Conservation (phyloP, 2,888 invertebrate genomes). For the Agrilus biguttatus region DNA sequence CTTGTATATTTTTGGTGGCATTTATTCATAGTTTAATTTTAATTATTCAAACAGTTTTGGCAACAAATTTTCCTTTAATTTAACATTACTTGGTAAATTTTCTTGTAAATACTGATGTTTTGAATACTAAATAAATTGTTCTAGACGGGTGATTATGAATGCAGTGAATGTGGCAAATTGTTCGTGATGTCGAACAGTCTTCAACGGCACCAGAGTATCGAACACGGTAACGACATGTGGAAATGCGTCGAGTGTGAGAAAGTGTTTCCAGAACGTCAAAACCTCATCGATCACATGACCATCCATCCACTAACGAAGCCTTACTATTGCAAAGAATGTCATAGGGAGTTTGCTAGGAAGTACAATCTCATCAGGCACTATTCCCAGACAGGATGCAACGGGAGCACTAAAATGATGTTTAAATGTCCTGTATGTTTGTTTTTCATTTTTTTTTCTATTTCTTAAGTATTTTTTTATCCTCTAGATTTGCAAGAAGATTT, state of each 20-base stretch:
- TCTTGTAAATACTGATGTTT: slow-evolving; percentile 4
- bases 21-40: too few species aligned
- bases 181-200: slow-evolving; percentile 55
- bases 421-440: slow-evolving; percentile 38
- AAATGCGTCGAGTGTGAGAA: slow-evolving; percentile 53
- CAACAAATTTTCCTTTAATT: neutral
- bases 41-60: too few species aligned
- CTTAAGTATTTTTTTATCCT: slow-evolving; percentile 5
- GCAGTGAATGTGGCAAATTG: slow-evolving; percentile 51
- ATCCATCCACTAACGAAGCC: slow-evolving; percentile 47
- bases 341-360: slow-evolving; percentile 57
- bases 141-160: slow-evolving; percentile 38
- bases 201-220: slow-evolving; percentile 48
- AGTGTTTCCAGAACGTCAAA: slow-evolving; percentile 45
- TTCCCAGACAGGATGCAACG: slow-evolving; percentile 53
- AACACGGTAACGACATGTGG: slow-evolving; percentile 47
- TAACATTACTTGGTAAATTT: too few species aligned
- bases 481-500: slow-evolving; percentile 47
- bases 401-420: slow-evolving; percentile 35
- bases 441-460: neutral
- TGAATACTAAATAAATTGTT: slow-evolving; percentile 9
- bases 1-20: neutral
- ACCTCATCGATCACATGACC: slow-evolving; percentile 50
- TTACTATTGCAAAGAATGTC: slow-evolving; percentile 52
- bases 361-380: slow-evolving; percentile 62